Percentiles rank a stretch among this genome's conserved stretches.
Evolutionary conservation across 2,113 vertebrate species (phyloP).

Genomic region (Xyliphius kryptos): DNA sequence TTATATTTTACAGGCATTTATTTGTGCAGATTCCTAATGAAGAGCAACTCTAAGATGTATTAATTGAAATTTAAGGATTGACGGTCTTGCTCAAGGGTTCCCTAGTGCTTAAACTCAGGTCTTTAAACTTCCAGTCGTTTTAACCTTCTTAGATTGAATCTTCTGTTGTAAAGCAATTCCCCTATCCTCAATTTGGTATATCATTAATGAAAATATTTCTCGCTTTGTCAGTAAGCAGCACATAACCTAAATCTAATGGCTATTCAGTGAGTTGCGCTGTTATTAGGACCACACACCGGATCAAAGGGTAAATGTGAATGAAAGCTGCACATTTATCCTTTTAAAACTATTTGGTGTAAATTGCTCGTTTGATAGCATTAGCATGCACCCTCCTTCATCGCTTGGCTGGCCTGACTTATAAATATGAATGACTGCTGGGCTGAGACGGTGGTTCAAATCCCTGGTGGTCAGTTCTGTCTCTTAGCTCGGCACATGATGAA

Average conservation of each 20-base stretch:
- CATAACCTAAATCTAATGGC: not conserved
- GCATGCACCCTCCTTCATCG: conserved; percentile 51
- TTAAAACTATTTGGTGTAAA: conserved; percentile 48
- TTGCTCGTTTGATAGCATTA: conserved; percentile 48
- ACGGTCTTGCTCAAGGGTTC: no score
- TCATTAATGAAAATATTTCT: no score
- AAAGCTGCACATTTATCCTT: conserved; percentile 47
- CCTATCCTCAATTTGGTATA: no score
- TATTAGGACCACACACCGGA: conserved; percentile 37
- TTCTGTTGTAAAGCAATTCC: no score
- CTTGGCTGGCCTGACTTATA: conserved; percentile 66
- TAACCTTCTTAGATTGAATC: no score
- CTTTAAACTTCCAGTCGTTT: no score
- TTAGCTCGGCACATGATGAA: conserved; percentile 62
- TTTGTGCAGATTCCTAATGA: no score
- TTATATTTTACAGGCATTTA: no score
- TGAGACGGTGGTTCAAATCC: conserved; percentile 66
- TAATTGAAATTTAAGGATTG: no score
- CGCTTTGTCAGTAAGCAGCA: not conserved
- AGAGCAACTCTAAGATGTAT: no score
- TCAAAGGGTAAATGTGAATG: conserved; percentile 50
- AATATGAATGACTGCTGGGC: conserved; percentile 63
- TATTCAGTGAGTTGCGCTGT: conserved; percentile 12
- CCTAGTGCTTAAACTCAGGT: no score
- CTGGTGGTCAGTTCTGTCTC: conserved; percentile 64